phyloP scores from a whole-genome alignment of 2,888 invertebrate genomes.

The Aspidiotus destructor region DNA sequence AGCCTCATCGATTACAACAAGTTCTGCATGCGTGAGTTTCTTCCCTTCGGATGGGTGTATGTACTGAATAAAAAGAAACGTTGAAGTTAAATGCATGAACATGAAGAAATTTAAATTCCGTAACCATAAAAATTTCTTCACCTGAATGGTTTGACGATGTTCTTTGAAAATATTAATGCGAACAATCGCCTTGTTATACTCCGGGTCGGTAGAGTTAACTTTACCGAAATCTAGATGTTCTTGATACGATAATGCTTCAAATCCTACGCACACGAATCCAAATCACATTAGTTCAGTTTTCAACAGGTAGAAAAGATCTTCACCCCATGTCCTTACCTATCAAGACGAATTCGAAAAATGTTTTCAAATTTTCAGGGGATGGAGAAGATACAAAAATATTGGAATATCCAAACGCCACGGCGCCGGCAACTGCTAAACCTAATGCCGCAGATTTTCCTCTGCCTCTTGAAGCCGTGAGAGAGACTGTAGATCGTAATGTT shows the following conservation, averaged over 20 bases:
- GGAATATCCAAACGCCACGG: conserved; percentile 73
- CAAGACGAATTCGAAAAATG: conserved; percentile 91
- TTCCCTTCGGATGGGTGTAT: conserved; percentile 87
- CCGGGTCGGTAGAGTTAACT: conserved; percentile 87
- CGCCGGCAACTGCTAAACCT: conserved; percentile 81
- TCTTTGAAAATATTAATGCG: conserved; percentile 83
- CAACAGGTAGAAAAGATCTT: too few species aligned
- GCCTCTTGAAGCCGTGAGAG: conserved; percentile 91
- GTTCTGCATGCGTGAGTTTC: conserved; percentile 82
- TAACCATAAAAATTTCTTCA: conserved; percentile 40
- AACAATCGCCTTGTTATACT: conserved; percentile 92
- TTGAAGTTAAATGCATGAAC: background rate
- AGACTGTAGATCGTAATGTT: conserved; percentile 75
- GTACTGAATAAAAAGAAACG: conserved; percentile 52
- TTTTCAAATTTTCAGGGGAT: conserved; percentile 94
- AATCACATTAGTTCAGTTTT: too few species aligned
- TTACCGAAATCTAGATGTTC: conserved; percentile 94
- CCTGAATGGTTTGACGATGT: conserved; percentile 87
- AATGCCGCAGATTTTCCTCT: conserved; percentile 97
- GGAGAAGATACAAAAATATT: conserved; percentile 97
- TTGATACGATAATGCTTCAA: conserved; percentile 86
- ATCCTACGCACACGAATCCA: conserved; percentile 44
- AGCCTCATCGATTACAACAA: conserved; percentile 95
- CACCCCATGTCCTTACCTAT: conserved; percentile 52
- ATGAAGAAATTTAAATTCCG: background rate